Conservation (phyloP, 2,888 invertebrate species). For the Caradrina clavipalpis region DNA sequence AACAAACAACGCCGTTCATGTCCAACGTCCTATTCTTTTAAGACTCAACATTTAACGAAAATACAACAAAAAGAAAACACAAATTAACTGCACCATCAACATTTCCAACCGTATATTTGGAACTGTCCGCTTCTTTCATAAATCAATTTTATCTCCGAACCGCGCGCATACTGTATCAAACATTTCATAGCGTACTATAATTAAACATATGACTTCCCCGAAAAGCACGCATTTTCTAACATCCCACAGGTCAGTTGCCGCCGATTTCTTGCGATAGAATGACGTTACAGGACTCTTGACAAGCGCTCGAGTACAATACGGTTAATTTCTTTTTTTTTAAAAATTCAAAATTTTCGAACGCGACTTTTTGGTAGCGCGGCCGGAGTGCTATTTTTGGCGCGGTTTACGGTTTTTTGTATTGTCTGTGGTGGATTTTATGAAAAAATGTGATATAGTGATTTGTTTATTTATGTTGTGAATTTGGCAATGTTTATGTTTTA, state of each 20-base stretch:
- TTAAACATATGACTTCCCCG: conserved; percentile 82
- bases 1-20: conserved; percentile 4
- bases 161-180: conserved; percentile 67
- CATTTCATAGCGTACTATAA: conserved; percentile 78
- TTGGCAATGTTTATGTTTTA: conserved; percentile 26
- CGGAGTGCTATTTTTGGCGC: conserved; percentile 43
- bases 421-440: conserved; percentile 38
- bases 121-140: conserved; percentile 37
- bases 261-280: conserved; percentile 77
- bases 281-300: conserved; percentile 82
- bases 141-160: conserved; percentile 63
- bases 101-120: conserved; percentile 36
- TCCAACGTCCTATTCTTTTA: conserved; percentile 18
- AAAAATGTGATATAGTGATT: conserved; percentile 48
- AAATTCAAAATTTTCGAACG: conserved; percentile 45
- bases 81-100: conserved; percentile 39
- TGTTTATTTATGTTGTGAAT: conserved; percentile 53
- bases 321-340: conserved; percentile 63
- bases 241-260: conserved; percentile 80
- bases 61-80: conserved; percentile 19
- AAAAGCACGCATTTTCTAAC: conserved; percentile 81
- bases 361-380: conserved; percentile 18
- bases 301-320: conserved; percentile 77
- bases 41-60: conserved; percentile 23
- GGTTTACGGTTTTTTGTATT: conserved; percentile 41